These are phyloP conservation scores for Heterodera filipjevi DNA, from an alignment of 2,888 invertebrate species.

Conservation along the genomic window DNA sequence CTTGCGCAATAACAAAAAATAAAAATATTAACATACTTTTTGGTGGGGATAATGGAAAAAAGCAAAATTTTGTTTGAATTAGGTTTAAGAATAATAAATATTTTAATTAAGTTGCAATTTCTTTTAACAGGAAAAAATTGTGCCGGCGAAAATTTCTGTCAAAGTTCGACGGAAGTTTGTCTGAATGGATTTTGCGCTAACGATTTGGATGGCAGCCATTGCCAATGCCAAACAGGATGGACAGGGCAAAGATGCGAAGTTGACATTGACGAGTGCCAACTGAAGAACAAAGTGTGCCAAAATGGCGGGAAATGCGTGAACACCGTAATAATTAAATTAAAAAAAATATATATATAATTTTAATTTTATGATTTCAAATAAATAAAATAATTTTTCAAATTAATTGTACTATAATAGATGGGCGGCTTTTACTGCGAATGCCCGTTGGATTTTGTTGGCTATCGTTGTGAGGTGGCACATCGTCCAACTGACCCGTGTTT, in stretches of 20 bases:
- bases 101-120: no score
- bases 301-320: slow-evolving; percentile 73
- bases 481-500: neutral
- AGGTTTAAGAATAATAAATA: no score
- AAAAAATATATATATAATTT: no score
- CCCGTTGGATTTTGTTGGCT: slow-evolving; percentile 93
- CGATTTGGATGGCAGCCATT: slow-evolving; percentile 25
- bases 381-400: neutral
- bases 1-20: no score
- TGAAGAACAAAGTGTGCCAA: slow-evolving; percentile 68
- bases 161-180: slow-evolving; percentile 68
- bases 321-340: neutral
- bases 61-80: no score
- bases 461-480: slow-evolving; percentile 32
- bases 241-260: slow-evolving; percentile 51
- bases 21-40: no score
- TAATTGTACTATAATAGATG: neutral
- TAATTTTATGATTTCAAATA: no score
- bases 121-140: slow-evolving; percentile 29
- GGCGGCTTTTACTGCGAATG: slow-evolving; percentile 95
- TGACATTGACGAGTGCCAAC: slow-evolving; percentile 90
- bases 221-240: slow-evolving; percentile 38
- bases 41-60: no score
- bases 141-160: slow-evolving; percentile 30
- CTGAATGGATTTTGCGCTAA: slow-evolving; percentile 45